Conservation (phyloP, 2,888 invertebrate genomes). For the Ectemnius cavifrons region DNA sequence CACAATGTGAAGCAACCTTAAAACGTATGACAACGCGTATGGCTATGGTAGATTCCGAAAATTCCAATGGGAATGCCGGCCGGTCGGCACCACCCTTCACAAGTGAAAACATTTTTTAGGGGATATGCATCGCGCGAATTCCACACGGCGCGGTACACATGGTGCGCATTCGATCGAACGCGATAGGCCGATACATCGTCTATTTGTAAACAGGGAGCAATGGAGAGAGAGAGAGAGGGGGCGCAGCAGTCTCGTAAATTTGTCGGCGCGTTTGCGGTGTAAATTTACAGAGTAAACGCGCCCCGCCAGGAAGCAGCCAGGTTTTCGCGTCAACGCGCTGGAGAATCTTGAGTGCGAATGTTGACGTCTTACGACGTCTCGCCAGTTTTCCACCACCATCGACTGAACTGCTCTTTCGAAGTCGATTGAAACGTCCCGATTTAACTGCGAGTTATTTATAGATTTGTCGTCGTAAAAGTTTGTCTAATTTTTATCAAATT, state of each 20-base stretch:
- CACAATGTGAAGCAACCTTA: no score
- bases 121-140: conserved; percentile 37
- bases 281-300: conserved; percentile 67
- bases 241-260: conserved; percentile 63
- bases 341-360: no score
- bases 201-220: conserved; percentile 54
- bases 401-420: no score
- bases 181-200: conserved; percentile 38
- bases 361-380: no score
- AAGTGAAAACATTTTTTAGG: conserved; percentile 43
- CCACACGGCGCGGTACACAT: conserved; percentile 32
- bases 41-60: neutral
- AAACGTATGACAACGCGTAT: neutral
- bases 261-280: conserved; percentile 62
- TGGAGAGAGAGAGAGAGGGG: conserved; percentile 32
- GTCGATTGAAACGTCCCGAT: no score
- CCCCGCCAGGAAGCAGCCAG: neutral
- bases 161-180: conserved; percentile 41
- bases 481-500: no score
- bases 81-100: conserved; percentile 4
- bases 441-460: no score
- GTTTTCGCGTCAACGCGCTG: neutral
- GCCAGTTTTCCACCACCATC: no score
- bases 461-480: no score
- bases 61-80: neutral